Evolutionary conservation across 2,797 vertebrate genomes (phyloP).

Genomic region (Neosilurus mollespiculum): DNA sequence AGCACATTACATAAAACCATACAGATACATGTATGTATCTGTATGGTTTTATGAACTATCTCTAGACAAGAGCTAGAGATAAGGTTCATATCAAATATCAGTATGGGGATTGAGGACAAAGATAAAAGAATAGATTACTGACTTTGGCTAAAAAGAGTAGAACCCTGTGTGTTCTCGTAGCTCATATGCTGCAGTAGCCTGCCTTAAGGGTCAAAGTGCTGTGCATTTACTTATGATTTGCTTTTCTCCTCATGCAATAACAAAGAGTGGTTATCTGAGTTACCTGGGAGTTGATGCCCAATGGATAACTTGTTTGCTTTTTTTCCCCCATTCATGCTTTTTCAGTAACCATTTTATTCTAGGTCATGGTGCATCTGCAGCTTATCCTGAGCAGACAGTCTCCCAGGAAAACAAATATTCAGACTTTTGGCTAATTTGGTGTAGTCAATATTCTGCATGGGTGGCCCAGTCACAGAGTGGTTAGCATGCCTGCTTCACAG

Average conservation of each 20-base stretch:
- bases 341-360: background rate
- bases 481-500: too few species aligned
- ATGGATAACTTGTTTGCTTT: background rate
- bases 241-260: background rate
- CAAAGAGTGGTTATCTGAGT: background rate
- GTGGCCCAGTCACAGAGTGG: too few species aligned
- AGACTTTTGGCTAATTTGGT: background rate
- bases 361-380: background rate
- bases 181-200: background rate
- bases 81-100: background rate
- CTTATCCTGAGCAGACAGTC: too few species aligned
- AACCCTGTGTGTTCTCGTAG: background rate
- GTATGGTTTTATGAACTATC: too few species aligned
- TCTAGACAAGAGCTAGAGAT: background rate
- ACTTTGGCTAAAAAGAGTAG: background rate
- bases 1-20: background rate
- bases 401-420: background rate
- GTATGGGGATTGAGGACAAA: background rate
- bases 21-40: background rate
- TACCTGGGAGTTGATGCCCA: background rate
- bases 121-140: background rate
- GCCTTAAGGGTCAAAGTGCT: background rate
- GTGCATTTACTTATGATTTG: background rate
- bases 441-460: too few species aligned
- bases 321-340: background rate